Base-by-base conservation (phyloP, 1,140 invertebrate genomes). In the Aphis craccivora region DNA sequence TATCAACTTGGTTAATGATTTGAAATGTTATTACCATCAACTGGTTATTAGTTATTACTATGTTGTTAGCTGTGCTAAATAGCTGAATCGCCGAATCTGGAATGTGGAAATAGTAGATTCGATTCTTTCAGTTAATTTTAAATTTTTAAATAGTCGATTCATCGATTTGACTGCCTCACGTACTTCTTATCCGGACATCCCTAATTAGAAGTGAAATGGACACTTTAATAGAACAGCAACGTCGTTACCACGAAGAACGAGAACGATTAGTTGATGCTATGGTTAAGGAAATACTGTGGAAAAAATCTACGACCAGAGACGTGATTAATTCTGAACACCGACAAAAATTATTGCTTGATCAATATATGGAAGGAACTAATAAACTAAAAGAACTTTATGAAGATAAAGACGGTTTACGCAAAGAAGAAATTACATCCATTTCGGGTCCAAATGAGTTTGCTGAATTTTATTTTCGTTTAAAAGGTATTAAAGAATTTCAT, bases 401-500 rank as follows among this genome's bases (percentile, higher is more conserved):
- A 95, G 99, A 99, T 95, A 99, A 99, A 95, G 99, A 99, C 96
- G 98, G 98, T 9, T 96, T 98, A 94, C 96, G 99, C 37, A 99
- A 99, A 95, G 98, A 98, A 94, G 99, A 99, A 96, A 98, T 99
- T 91, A 97, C 98, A 94, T 97, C 98, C 1, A 95, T 99, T 9
- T 99, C 98, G 6, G 99, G 99, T 1, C 99, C 99, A 48, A 99
- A 99, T 96, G 99, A 99, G 95, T 99, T 99, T 96, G 97, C 97
- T 93, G 99, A 99, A 95, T 99, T 99, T 96, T 99, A 99, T 95
- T 97, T 97, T 11, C 96, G 99, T 93, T 96, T 99, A 0, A 99
- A 99, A 95, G 97, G 97, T 93, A 98, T 99, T 53, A 99, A 99
- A 96, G 99, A 99, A 94, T 99, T 99, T 95, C 98, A 99, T 95